These are phyloP conservation scores for Hestina assimilis DNA, from an alignment of 1,140 invertebrate species.

Conservation along the genomic window DNA sequence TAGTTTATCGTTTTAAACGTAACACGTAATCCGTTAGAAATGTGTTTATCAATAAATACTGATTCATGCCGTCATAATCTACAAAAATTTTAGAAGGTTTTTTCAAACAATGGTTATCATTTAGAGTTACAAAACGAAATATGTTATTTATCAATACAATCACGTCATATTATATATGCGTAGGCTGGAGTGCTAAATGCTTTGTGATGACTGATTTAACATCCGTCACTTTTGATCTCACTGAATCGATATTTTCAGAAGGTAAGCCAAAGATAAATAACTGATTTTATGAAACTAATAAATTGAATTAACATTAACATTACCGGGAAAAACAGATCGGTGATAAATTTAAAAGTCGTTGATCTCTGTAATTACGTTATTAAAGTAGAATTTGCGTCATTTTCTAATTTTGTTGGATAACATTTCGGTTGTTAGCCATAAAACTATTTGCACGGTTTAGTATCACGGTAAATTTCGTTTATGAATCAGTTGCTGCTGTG, in stretches of 20 bases:
- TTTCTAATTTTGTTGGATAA: background rate
- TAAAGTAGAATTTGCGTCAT: conserved; percentile 16
- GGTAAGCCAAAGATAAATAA: background rate
- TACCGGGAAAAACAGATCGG: conserved; percentile 4
- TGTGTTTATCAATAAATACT: background rate
- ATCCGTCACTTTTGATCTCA: conserved; percentile 1
- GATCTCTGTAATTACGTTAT: conserved; percentile 17
- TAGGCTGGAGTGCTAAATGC: background rate
- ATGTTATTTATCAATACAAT: background rate
- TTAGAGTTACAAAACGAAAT: too few relatives aligned
- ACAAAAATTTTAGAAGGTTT: too few relatives aligned
- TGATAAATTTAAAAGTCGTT: conserved; percentile 10
- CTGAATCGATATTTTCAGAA: background rate
- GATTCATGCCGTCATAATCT: too few relatives aligned
- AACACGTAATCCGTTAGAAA: too few relatives aligned
- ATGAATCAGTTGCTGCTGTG: conserved; percentile 8
- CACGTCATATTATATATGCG: background rate
- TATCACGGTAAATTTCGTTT: conserved; percentile 3
- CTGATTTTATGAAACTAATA: background rate
- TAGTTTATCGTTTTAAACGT: background rate
- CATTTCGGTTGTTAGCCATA: conserved; percentile 18
- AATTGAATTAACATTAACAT: conserved; percentile 1
- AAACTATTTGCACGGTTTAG: conserved; percentile 8
- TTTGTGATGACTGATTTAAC: background rate
- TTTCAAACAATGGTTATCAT: too few relatives aligned